Evolutionary conservation across 2,113 vertebrate species (phyloP), one percentile per base, ranked within the genome.

Genomic region (Pedetes capensis): DNA sequence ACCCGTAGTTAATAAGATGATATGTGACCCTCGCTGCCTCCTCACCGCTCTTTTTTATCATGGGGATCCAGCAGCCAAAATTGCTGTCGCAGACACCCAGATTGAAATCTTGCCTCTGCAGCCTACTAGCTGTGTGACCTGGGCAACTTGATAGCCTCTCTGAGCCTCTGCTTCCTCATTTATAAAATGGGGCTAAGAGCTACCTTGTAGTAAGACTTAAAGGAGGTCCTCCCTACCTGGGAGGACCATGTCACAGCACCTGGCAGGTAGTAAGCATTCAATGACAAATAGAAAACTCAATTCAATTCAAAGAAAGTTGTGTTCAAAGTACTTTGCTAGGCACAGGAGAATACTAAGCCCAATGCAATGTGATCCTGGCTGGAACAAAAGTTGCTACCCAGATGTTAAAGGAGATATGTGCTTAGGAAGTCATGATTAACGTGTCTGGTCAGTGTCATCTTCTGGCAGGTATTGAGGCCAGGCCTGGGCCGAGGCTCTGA

Each of bases 1-100:
- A 39, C 0, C n/a, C n/a, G 4, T 17, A 2, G 47, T 14, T 66
- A 4, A 6, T 55, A 44, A n/a, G 71, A 14, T 29, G 10, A 63
- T 39, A 22, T 5, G 1, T 29, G 29, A 18, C 47, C 23, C 29
- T 64, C 47, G 49, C 12, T 1, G 0, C 47, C 47, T 18, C 57
- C 57, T 59, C 39, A 42, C 17, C 23, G 14, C 32, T 27, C 49
- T 47, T 63, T 37, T 10, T 37, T 25, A 59, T 71, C 66, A 69
- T 23, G 0, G 18, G 39, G 51, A 57, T 6, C 44, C 25, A 5
- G 6, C n/a, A 10, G 34, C 20, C 20, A 16, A 6, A 37, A 23
- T 8, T 49, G 44, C 13, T 2, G 47, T 29, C 57, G 13, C 6
- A 10, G 85, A 92, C 42, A 78, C 34, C 37, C 7, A 23, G 39